Base-by-base conservation (phyloP, 2,797 vertebrate genomes). In the Pseudochromis fuscus region DNA sequence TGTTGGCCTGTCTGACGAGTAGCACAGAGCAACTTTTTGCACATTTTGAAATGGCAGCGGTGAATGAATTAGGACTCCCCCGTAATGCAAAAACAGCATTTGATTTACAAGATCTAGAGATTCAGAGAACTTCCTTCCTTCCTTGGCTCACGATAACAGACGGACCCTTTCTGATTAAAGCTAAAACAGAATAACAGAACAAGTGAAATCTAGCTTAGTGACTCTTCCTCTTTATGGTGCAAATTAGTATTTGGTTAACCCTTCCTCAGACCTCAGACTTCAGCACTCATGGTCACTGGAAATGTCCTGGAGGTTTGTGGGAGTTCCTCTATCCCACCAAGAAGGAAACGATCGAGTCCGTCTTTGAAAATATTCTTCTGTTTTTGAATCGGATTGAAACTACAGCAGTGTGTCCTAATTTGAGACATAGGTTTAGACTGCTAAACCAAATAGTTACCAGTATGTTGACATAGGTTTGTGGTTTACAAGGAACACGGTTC, bases 401-500 rank as follows among this genome's bases (percentile, higher is more conserved):
- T 74, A 56, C 24, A 58, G 69, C 30, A 56, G 62, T 70, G 58
- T 31, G 59, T 67, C 49, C 72, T 83, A 76, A 81, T 68, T 81
- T 74, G n/a, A 81, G 75, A 78, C 44, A 60, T 51, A 65, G 46
- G 27, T 65, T 86, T 38, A 45, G 66, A 40, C 67, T 50, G 68
- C 68, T 67, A 38, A 80, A 67, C 78, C 73, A 85, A 84, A 70
- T 51, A 53, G 62, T 85, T 67, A 67, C 73, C 79, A 49, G 62
- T 69, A 42, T 93, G 89, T 91, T 93, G 89, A 92, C 87, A 77
- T 86, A 76, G 85, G 93, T 91, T 85, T 94, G 88, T 89, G 91
- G 90, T 92, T 92, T 90, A 85, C 85, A 83, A 80, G 61, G 45
- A 78, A 70, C 62, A 45, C 66, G 76, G 67, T 77, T 87, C 66